Base-by-base conservation (phyloP, 1,140 invertebrate species). In the Phortica variegata region DNA sequence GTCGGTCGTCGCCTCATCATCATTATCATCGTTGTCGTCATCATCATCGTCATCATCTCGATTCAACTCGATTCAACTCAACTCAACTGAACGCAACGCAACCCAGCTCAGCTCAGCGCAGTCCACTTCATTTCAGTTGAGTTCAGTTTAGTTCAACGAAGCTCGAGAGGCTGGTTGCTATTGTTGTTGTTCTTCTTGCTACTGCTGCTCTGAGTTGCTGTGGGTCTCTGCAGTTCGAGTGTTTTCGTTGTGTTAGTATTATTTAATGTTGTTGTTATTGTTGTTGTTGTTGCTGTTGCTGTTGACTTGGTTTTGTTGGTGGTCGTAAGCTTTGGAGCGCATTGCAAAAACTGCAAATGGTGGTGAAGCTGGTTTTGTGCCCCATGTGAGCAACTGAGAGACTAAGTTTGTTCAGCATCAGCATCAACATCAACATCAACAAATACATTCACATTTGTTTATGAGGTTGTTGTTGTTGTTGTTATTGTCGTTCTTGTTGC, bases 361-460 rank as follows among this genome's bases (percentile, higher is more conserved):
- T 66, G 63, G 63, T 68, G 60, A 63, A 68, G 63, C 63, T 63
- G 63, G 63, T 68, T 68, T 68, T 65, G 23, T 48, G 26, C 55
- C 52, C 52, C 52, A 39, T 44, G 49, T 43, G 54, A 53, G 50
- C 57, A 34, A 7, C 12, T n/a, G n/a, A n/a, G n/a, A n/a, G n/a
- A n/a, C n/a, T n/a, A n/a, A n/a, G n/a, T n/a, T n/a, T n/a, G n/a
- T n/a, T n/a, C n/a, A 43, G n/a, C 47, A 43, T 5, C 17, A 41
- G 18, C 43, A 39, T 13, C 31, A 18, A 3, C 33, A 26, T 7
- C 43, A 45, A 47, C 52, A 58, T 19, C 52, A 51, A 58, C 56
- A 54, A 49, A 50, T 43, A 50, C 43, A 54, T 41, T 43, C 53
- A 47, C 33, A 47, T 31, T 31, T 31, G 29, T 31, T 12, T 7